Evolutionary conservation across 2,797 vertebrate species (phyloP).

Genomic region (Echiichthys vipera): DNA sequence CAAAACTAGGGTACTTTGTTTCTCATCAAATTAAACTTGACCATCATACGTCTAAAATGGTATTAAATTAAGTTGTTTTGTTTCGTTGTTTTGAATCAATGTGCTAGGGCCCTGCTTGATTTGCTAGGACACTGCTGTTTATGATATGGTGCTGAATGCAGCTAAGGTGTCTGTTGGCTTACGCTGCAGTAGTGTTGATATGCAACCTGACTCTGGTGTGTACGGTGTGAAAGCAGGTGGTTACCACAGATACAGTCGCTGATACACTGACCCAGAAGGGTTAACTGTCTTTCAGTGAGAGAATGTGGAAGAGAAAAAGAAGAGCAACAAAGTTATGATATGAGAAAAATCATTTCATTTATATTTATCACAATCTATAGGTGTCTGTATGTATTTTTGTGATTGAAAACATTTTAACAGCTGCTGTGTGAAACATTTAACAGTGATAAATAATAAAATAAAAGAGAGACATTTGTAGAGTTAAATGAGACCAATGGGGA

Average conservation of each 20-base stretch:
- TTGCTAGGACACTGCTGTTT: neutral
- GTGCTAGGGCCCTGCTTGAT: no score
- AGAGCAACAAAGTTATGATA: no score
- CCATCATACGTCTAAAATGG: neutral
- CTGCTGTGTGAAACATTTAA: neutral
- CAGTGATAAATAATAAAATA: neutral
- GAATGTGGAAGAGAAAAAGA: neutral
- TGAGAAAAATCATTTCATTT: neutral
- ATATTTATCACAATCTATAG: neutral
- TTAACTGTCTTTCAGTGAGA: slow-evolving; percentile 11
- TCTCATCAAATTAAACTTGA: neutral
- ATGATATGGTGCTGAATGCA: no score
- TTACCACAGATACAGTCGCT: slow-evolving; percentile 33
- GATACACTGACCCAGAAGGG: slow-evolving; percentile 23
- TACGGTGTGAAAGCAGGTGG: slow-evolving; percentile 17
- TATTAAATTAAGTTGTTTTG: neutral
- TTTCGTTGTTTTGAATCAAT: no score
- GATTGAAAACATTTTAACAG: neutral
- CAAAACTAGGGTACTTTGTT: neutral
- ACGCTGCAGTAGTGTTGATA: slow-evolving; percentile 25
- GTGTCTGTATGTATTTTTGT: neutral
- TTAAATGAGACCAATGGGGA: neutral
- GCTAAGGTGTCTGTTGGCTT: neutral
- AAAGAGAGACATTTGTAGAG: neutral
- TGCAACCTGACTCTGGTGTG: slow-evolving; percentile 51